Percentiles rank a stretch among this genome's conserved stretches.
phyloP scores from a whole-genome alignment of 1,140 invertebrate genomes.

The Drosophila nigrodunni region DNA sequence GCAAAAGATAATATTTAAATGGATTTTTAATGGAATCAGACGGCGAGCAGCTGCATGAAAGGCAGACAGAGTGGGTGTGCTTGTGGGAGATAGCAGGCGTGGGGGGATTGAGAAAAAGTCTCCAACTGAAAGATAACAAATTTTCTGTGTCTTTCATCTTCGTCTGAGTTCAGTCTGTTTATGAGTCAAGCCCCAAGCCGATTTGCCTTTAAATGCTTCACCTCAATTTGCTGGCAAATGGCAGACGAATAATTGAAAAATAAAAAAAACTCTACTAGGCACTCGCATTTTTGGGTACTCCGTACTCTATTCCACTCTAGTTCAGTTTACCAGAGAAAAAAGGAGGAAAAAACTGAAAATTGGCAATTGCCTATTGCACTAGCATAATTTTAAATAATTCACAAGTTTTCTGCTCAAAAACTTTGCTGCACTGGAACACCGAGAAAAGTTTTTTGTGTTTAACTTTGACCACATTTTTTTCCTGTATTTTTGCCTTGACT shows the following conservation, averaged over 20 bases:
- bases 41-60: slow-evolving; percentile 33
- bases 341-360: neutral
- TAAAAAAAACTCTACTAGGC: neutral
- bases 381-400: slow-evolving; percentile 64
- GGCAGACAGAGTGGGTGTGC: neutral
- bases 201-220: slow-evolving; percentile 65
- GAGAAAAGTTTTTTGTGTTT: slow-evolving; percentile 37
- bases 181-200: slow-evolving; percentile 50
- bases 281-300: neutral
- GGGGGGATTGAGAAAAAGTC: slow-evolving; percentile 4
- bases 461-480: slow-evolving; percentile 18
- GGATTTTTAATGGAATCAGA: slow-evolving; percentile 72
- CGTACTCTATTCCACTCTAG: slow-evolving; percentile 4
- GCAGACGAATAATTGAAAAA: slow-evolving; percentile 54
- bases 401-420: slow-evolving; percentile 53
- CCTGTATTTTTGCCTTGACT: slow-evolving; percentile 31
- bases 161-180: slow-evolving; percentile 12
- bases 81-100: neutral
- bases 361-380: slow-evolving; percentile 29
- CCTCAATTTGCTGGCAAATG: slow-evolving; percentile 60
- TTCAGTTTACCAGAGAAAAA: slow-evolving; percentile 8
- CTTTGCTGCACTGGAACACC: slow-evolving; percentile 30
- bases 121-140: slow-evolving; percentile 44
- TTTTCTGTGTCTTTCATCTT: slow-evolving; percentile 25
- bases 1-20: slow-evolving; percentile 65